phyloP scores from a whole-genome alignment of 2,888 invertebrate species.

The Euphydryas editha region DNA sequence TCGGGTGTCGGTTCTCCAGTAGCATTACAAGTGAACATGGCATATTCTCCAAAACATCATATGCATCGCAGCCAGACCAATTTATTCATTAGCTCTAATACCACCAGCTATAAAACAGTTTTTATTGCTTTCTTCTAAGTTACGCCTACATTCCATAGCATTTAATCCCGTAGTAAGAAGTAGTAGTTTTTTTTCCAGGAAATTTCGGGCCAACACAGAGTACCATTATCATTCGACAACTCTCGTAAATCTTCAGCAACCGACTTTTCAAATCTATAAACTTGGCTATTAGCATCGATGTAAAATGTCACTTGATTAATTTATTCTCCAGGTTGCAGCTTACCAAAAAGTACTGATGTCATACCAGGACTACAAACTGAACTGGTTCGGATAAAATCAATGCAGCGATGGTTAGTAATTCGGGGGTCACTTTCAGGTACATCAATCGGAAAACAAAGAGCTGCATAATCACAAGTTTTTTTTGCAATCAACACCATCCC shows the following conservation, averaged over 20 bases:
- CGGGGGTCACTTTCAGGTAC: too few relatives aligned
- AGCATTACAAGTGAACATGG: too few relatives aligned
- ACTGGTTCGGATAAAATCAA: conserved; percentile 97
- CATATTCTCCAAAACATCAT: too few relatives aligned
- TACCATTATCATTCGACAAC: conserved; percentile 89
- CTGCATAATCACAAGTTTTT: conserved; percentile 96
- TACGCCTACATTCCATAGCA: conserved; percentile 96
- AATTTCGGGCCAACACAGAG: conserved; percentile 90
- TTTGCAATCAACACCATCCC: conserved; percentile 96
- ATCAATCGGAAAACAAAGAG: conserved; percentile 99
- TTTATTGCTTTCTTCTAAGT: too few relatives aligned
- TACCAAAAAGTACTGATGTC: conserved; percentile 96
- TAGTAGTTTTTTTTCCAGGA: conserved; percentile 90
- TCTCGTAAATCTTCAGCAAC: conserved; percentile 93
- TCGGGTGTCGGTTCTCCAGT: too few relatives aligned
- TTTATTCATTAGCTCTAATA: too few relatives aligned
- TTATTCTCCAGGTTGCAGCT: conserved; percentile 96
- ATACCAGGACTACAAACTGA: conserved; percentile 98
- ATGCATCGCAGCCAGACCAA: too few relatives aligned
- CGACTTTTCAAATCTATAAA: conserved; percentile 95
- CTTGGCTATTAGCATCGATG: conserved; percentile 97
- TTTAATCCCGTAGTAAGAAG: conserved; percentile 95
- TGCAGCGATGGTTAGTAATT: conserved; percentile 92
- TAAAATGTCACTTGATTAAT: conserved; percentile 97
- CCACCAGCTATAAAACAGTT: too few relatives aligned